A percentile compares a stretch with the other conserved stretches of the same genome.
These are phyloP conservation scores for Eueremaeus valkanovi DNA, from an alignment of 2,888 invertebrate species.

Conservation along the genomic window DNA sequence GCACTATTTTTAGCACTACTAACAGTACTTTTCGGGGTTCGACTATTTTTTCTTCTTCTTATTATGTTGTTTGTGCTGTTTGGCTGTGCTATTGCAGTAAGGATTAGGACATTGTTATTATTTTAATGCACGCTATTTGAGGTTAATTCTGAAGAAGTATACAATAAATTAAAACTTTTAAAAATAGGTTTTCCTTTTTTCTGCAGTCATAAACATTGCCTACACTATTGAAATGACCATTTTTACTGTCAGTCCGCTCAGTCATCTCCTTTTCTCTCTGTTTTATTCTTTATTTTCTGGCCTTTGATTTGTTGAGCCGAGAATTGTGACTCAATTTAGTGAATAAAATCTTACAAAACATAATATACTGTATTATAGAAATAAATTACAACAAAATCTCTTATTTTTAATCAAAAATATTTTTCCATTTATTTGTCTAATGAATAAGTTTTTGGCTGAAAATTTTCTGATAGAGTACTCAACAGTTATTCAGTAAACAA, in stretches of 20 bases:
- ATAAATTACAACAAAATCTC: too few species aligned
- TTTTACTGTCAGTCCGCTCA: not conserved
- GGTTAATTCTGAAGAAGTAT: conserved; percentile 20
- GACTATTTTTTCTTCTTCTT: not conserved
- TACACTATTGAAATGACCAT: not conserved
- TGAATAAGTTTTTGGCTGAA: too few species aligned
- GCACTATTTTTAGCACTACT: not conserved
- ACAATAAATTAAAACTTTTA: conserved; percentile 5
- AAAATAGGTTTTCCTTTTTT: not conserved
- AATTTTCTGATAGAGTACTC: too few species aligned
- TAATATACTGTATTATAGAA: too few species aligned
- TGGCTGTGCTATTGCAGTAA: not conserved
- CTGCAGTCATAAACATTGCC: not conserved
- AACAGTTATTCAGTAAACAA: too few species aligned
- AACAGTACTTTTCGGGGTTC: not conserved
- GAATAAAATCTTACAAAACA: too few species aligned
- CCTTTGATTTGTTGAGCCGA: too few species aligned
- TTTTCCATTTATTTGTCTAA: too few species aligned
- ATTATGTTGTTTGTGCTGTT: not conserved
- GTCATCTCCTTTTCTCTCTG: not conserved
- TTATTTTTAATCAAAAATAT: too few species aligned
- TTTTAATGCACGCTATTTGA: conserved; percentile 24
- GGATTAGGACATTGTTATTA: conserved; percentile 6
- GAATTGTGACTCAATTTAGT: too few species aligned
- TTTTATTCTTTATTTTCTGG: too few species aligned